Evolutionary conservation across 2,113 vertebrate species (phyloP).

Genomic region (Lophura nycthemera): DNA sequence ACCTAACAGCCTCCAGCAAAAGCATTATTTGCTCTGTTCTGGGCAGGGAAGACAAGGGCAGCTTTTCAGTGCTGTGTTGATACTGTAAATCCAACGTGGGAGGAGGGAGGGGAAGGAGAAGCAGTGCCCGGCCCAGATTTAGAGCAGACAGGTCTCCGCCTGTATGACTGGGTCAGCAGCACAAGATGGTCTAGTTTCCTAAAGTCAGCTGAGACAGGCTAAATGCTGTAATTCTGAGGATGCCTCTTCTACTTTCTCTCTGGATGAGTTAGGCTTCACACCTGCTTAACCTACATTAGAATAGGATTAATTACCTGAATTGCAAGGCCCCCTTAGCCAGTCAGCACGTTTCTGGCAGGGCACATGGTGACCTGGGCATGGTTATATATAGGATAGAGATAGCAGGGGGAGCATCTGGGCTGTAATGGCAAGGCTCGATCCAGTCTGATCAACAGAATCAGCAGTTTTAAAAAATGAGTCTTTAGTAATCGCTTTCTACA

Average conservation of each 20-base stretch:
- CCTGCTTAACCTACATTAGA: slow-evolving; percentile 84
- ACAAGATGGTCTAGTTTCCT: slow-evolving; percentile 38
- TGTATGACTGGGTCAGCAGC: slow-evolving; percentile 47
- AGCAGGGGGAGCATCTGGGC: slow-evolving; percentile 57
- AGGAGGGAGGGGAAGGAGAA: not conserved
- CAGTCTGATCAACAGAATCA: slow-evolving; percentile 48
- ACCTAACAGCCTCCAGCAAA: not conserved
- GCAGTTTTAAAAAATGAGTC: slow-evolving; percentile 57
- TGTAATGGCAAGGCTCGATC: slow-evolving; percentile 28
- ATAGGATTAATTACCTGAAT: slow-evolving; percentile 83
- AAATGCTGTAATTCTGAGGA: slow-evolving; percentile 55
- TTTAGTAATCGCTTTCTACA: not conserved
- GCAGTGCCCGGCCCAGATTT: slow-evolving; percentile 14
- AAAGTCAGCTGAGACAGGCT: slow-evolving; percentile 65
- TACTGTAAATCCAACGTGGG: slow-evolving; percentile 4
- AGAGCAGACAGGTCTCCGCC: slow-evolving; percentile 36
- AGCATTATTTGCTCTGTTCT: not conserved
- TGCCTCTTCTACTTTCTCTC: slow-evolving; percentile 69
- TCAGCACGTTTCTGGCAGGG: slow-evolving; percentile 77
- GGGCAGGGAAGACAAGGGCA: not conserved
- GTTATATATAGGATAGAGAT: slow-evolving; percentile 27
- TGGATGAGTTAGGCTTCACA: slow-evolving; percentile 67
- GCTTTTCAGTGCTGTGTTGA: slow-evolving; percentile 6
- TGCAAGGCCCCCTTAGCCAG: slow-evolving; percentile 55
- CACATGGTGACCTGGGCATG: slow-evolving; percentile 71